These are phyloP conservation scores for Anguilla japonica DNA, from an alignment of 2,113 vertebrate species.

Conservation along the genomic window DNA sequence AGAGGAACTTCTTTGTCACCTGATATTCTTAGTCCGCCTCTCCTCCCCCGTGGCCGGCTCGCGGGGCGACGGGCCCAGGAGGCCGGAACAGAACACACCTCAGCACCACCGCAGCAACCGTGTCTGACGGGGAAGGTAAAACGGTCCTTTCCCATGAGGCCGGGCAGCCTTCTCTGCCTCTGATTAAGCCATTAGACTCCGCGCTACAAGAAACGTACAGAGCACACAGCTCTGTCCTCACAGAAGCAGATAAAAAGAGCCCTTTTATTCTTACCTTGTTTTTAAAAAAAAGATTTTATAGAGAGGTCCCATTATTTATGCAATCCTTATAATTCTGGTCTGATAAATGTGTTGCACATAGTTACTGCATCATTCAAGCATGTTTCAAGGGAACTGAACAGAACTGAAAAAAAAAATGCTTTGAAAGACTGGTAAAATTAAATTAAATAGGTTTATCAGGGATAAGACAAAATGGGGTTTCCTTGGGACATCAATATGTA, in stretches of 20 bases:
- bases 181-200: not conserved
- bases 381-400: too few relatives aligned
- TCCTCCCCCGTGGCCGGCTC: not conserved
- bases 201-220: too few relatives aligned
- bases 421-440: too few relatives aligned
- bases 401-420: too few relatives aligned
- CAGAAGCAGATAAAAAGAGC: not conserved
- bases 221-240: not conserved
- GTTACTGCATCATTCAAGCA: too few relatives aligned
- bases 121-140: conserved; percentile 28
- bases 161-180: not conserved
- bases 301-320: too few relatives aligned
- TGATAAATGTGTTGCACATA: too few relatives aligned
- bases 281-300: not conserved
- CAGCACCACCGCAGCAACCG: conserved; percentile 22
- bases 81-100: conserved; percentile 30
- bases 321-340: too few relatives aligned
- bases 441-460: too few relatives aligned
- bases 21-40: conserved; percentile 8
- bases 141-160: conserved; percentile 27
- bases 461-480: too few relatives aligned
- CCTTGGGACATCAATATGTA: too few relatives aligned
- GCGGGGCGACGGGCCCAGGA: conserved; percentile 6
- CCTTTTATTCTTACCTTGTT: too few relatives aligned
- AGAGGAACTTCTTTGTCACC: conserved; percentile 15